A percentile compares a stretch with the other conserved stretches of the same genome.
phyloP scores from a whole-genome alignment of 2,797 vertebrate genomes.

The Chrosomus eos region DNA sequence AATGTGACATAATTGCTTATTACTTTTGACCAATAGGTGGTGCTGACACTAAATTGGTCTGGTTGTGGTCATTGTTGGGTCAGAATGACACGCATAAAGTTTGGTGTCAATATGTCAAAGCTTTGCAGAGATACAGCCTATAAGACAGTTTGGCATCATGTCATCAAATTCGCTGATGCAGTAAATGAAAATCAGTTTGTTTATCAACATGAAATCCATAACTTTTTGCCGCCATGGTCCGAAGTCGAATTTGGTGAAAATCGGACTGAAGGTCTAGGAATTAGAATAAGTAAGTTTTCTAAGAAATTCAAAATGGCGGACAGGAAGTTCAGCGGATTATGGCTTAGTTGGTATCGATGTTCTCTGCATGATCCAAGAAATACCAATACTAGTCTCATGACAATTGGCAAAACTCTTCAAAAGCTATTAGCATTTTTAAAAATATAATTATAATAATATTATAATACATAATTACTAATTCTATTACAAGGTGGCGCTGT shows the following conservation, averaged over 20 bases:
- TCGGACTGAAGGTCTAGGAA: background rate
- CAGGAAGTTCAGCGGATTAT: background rate
- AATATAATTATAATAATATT: too few species aligned
- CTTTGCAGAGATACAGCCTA: background rate
- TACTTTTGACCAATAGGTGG: background rate
- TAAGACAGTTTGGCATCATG: background rate
- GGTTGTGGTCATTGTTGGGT: background rate
- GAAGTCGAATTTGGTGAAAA: background rate
- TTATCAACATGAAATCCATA: background rate
- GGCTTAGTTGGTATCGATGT: background rate
- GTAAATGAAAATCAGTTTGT: background rate
- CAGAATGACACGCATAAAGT: background rate
- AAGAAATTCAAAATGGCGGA: background rate
- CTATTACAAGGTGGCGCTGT: too few species aligned
- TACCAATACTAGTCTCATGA: background rate
- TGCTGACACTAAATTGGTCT: background rate
- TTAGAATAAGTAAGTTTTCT: background rate
- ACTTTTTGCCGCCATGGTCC: background rate
- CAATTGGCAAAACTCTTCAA: background rate
- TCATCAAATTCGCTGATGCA: background rate
- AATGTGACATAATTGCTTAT: background rate
- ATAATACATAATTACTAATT: too few species aligned
- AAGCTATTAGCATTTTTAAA: too few species aligned
- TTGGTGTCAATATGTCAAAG: background rate
- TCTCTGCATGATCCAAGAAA: background rate